A percentile compares a stretch with the other conserved stretches of the same genome.
phyloP scores from a whole-genome alignment of 2,797 vertebrate genomes.

The Macropus fuliginosus region DNA sequence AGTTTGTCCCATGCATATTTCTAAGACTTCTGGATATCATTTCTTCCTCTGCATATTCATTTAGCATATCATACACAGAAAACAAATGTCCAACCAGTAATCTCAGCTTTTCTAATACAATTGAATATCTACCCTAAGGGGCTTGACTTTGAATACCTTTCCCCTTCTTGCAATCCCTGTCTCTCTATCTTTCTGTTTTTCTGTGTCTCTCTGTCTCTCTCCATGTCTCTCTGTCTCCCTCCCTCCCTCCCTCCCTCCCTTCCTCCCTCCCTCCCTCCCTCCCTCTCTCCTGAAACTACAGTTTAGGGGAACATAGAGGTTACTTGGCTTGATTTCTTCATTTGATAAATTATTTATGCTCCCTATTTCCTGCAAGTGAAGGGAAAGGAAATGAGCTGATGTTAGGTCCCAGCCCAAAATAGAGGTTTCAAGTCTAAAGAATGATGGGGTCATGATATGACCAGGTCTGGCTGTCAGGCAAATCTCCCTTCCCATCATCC shows the following conservation, averaged over 20 bases:
- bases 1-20: no score
- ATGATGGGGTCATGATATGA: not conserved
- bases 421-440: not conserved
- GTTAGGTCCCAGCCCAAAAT: not conserved
- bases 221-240: no score
- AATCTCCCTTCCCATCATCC: not conserved
- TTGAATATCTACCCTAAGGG: not conserved
- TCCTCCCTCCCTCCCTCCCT: not conserved
- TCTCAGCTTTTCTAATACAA: not conserved
- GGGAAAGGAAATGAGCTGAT: not conserved
- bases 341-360: not conserved
- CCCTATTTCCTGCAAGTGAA: conserved; percentile 22
- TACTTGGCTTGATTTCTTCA: not conserved
- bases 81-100: not conserved
- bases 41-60: not conserved
- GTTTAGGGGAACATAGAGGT: no score
- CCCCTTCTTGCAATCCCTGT: not conserved
- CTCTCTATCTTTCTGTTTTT: fast-evolving
- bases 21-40: not conserved
- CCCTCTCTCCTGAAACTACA: not conserved
- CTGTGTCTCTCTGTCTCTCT: no score
- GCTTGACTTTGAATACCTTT: not conserved
- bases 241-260: fast-evolving
- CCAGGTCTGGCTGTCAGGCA: not conserved
- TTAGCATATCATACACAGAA: not conserved